These are phyloP conservation scores for Pseudois nayaur DNA, from an alignment of 2,113 vertebrate genomes.

Conservation along the genomic window DNA sequence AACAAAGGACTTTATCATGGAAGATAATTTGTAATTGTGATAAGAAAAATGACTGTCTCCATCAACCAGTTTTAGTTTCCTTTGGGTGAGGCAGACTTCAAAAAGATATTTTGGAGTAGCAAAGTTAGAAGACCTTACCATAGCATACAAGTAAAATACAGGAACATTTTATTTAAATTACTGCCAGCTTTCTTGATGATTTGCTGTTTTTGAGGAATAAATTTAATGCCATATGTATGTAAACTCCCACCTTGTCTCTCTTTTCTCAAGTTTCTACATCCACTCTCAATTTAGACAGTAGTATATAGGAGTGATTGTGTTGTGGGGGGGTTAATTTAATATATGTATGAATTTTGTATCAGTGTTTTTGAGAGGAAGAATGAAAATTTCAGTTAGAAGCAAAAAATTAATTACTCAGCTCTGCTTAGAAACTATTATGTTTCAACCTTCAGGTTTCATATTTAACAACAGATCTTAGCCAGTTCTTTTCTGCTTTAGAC, in stretches of 20 bases:
- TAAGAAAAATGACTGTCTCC: constrained; percentile 22
- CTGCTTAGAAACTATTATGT: not conserved
- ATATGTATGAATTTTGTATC: not conserved
- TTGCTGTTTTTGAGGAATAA: not conserved
- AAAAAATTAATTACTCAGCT: constrained; percentile 21
- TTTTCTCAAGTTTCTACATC: not conserved
- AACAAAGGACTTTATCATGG: constrained; percentile 16
- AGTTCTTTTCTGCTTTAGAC: not conserved
- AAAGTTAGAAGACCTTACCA: not conserved
- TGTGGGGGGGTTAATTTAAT: not conserved
- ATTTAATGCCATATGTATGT: not conserved
- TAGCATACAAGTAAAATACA: not conserved
- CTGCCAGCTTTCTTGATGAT: not conserved
- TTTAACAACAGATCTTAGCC: not conserved
- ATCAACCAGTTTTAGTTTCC: constrained; percentile 28
- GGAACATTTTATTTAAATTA: constrained; percentile 19
- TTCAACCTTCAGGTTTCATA: not conserved
- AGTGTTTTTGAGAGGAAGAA: constrained; percentile 36
- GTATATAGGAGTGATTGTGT: not conserved
- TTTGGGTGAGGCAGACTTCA: not conserved
- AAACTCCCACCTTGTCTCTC: not conserved
- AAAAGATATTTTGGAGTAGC: constrained; percentile 5
- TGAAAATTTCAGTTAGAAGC: not conserved
- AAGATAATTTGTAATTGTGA: constrained; percentile 42
- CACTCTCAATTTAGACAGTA: not conserved